Percentiles rank a stretch among this genome's conserved stretches.
Conservation (phyloP, 2,888 invertebrate species). For the Apamea monoglypha region DNA sequence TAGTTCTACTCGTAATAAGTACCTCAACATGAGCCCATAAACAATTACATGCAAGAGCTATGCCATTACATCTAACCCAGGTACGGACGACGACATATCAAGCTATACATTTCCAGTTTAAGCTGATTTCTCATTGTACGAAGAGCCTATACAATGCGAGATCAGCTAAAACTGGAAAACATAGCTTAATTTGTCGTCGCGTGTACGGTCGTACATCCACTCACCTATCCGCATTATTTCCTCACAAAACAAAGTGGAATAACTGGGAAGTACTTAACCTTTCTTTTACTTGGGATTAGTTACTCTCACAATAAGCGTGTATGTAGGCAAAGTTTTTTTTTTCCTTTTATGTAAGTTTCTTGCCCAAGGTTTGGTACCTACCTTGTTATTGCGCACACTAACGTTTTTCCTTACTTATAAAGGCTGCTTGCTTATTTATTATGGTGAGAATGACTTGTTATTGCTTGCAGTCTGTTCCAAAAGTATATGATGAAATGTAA, state of each 20-base stretch:
- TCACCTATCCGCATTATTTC: constrained; percentile 64
- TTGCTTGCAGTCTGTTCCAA: not conserved
- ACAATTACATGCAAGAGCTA: constrained; percentile 2
- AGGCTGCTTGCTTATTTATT: constrained; percentile 5
- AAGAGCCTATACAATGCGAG: not conserved
- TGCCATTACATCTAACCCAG: not conserved
- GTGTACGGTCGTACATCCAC: not conserved
- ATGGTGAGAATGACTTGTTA: not conserved
- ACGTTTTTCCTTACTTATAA: constrained; percentile 25
- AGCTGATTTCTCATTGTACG: not conserved
- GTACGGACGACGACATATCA: not conserved
- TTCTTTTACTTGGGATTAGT: constrained; percentile 66
- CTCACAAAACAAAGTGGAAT: constrained; percentile 73
- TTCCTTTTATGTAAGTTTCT: constrained; percentile 55
- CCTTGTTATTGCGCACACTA: constrained; percentile 39
- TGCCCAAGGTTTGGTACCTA: constrained; percentile 41
- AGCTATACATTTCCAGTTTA: not conserved
- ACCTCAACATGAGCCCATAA: not conserved
- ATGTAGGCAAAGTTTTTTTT: constrained; percentile 53
- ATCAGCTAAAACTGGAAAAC: not conserved
- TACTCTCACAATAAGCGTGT: constrained; percentile 43
- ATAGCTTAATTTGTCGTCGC: not conserved
- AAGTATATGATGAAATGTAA: not conserved
- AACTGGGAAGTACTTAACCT: constrained; percentile 66
- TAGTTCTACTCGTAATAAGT: not conserved